Conservation (phyloP, 2,113 vertebrate genomes). For the Platysteira castanea region DNA sequence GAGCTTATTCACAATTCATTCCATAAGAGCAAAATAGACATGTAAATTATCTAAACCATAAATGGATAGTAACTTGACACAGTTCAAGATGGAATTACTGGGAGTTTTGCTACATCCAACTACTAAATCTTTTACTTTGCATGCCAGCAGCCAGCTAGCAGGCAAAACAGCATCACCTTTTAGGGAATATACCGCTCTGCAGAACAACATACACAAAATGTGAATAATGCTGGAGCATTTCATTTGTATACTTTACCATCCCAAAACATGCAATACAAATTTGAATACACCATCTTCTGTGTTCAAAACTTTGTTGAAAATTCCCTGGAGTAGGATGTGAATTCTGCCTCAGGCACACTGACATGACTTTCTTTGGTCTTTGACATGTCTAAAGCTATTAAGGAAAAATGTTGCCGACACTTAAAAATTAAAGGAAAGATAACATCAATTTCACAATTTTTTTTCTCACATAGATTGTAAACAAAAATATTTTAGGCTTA, state of each 20-base stretch:
- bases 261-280: not conserved
- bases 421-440: constrained; percentile 22
- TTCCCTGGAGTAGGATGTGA: constrained; percentile 25
- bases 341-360: constrained; percentile 1
- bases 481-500: constrained; percentile 10
- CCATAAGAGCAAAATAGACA: constrained; percentile 66
- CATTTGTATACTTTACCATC: not conserved
- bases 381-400: constrained; percentile 9
- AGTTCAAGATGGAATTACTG: constrained; percentile 26
- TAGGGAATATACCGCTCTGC: not conserved
- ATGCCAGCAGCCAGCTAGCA: not conserved
- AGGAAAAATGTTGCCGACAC: not conserved
- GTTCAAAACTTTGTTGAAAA: not conserved
- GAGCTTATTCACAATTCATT: constrained; percentile 75
- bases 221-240: not conserved
- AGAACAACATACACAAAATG: not conserved
- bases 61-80: constrained; percentile 65
- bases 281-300: constrained; percentile 6
- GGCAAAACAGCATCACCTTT: not conserved
- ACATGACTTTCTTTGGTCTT: constrained; percentile 24
- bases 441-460: not conserved
- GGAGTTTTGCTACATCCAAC: constrained; percentile 13
- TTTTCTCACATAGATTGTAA: not conserved
- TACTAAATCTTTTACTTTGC: not conserved
- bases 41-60: constrained; percentile 77